phyloP scores from a whole-genome alignment of 2,888 invertebrate species.

The Petrolisthes cinctipes region DNA sequence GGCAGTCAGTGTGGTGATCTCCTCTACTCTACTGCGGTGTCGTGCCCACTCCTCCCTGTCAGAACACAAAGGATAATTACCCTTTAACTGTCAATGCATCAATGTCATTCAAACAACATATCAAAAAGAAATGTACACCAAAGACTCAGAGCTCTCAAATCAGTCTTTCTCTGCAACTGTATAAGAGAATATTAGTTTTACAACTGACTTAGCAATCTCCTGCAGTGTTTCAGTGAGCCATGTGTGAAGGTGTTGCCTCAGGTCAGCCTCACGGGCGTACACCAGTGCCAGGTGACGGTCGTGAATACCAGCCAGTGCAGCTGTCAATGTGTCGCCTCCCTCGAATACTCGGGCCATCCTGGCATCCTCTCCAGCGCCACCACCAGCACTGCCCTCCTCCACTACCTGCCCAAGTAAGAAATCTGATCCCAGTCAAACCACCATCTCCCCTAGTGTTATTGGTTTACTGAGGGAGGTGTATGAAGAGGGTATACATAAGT shows the following conservation, averaged over 20 bases:
- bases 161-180: neutral
- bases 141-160: too few relatives aligned
- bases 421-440: too few relatives aligned
- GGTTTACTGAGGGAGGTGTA: too few relatives aligned
- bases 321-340: constrained; percentile 60
- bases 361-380: constrained; percentile 11
- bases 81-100: too few relatives aligned
- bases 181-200: neutral
- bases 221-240: constrained; percentile 58
- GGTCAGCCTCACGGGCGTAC: constrained; percentile 51
- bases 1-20: constrained; percentile 56
- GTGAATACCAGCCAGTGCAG: constrained; percentile 59
- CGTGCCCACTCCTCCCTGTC: constrained; percentile 60
- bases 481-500: too few relatives aligned
- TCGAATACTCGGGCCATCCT: constrained; percentile 53
- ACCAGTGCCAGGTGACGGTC: constrained; percentile 61
- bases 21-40: constrained; percentile 57
- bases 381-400: constrained; percentile 14
- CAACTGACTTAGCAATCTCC: constrained; percentile 42
- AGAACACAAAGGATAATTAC: neutral
- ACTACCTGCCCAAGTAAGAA: constrained; percentile 1
- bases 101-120: too few relatives aligned
- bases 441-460: too few relatives aligned
- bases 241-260: constrained; percentile 49
- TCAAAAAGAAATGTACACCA: too few relatives aligned